A percentile compares a stretch with the other conserved stretches of the same genome.
Conservation (phyloP, 2,797 vertebrate genomes). For the Morus bassanus region DNA sequence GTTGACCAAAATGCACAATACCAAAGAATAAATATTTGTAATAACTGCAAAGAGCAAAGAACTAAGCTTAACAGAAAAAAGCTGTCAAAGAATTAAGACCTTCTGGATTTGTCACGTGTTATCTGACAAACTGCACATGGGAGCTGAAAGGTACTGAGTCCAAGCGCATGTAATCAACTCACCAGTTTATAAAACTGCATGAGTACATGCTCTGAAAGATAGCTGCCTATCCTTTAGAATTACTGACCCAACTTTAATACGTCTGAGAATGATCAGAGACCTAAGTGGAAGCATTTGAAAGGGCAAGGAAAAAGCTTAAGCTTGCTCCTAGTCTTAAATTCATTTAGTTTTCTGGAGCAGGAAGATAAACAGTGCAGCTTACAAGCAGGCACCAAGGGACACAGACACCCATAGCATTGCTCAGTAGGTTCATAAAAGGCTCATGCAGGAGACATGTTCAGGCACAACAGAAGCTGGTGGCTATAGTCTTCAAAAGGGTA, state of each 20-base stretch:
- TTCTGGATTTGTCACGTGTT: neutral
- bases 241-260: neutral
- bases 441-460: neutral
- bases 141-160: neutral
- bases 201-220: neutral
- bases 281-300: neutral
- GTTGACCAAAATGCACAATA: neutral
- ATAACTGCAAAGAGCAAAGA: neutral
- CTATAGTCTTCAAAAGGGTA: neutral
- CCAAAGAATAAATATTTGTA: neutral
- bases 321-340: neutral
- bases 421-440: neutral
- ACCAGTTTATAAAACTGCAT: neutral
- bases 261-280: neutral
- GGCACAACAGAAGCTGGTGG: neutral
- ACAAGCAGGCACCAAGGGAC: neutral
- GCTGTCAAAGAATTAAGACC: neutral
- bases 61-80: neutral
- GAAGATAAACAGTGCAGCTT: neutral
- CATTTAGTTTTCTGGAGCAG: neutral
- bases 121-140: neutral
- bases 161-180: neutral
- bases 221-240: neutral
- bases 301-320: neutral
- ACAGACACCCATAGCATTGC: neutral